Evolutionary conservation across 2,888 invertebrate species (phyloP), one percentile per base, ranked within the genome.

Genomic region (Acanthoscelides obtectus): DNA sequence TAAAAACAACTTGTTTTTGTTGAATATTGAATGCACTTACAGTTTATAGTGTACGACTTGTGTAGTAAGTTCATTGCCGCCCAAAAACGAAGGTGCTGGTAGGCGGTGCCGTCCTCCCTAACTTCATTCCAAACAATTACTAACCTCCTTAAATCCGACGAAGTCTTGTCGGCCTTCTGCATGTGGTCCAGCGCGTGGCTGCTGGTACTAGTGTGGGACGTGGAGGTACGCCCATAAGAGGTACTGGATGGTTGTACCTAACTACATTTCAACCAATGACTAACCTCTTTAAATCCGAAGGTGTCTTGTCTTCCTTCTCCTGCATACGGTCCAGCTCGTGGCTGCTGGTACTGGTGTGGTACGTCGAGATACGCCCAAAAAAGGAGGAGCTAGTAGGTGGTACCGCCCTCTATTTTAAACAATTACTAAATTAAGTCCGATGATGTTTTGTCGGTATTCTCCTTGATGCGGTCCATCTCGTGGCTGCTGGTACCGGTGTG

Each of bases 241-340:
- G 94, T 94, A 69, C 94, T n/a, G n/a, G n/a, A n/a, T n/a, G n/a
- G n/a, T n/a, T n/a, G n/a, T n/a, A n/a, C n/a, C n/a, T n/a, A n/a
- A n/a, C n/a, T n/a, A n/a, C n/a, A n/a, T n/a, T n/a, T n/a, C n/a
- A n/a, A n/a, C n/a, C n/a, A n/a, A n/a, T n/a, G n/a, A n/a, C n/a
- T n/a, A 20, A 68, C 68, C 68, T 89, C 81, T 97, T 90, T 78
- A 97, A 87, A 77, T 97, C 97, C 66, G 94, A 90, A 20, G 94
- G 88, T 4, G 91, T 89, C 86, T 96, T 96, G 84, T 97, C 97
- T 69, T 94, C 93, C 72, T 94, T 90, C 83, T 96, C 94, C 86
- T 93, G 93, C 73, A 93, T 90, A 78, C 94, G 88, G 80, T 94
- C 94, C 76, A 94, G 86, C 82, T 96, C 96, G 73, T 82, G 80